These are phyloP conservation scores for Poeciliopsis presidionis DNA, from an alignment of 2,797 vertebrate species.

Conservation along the genomic window DNA sequence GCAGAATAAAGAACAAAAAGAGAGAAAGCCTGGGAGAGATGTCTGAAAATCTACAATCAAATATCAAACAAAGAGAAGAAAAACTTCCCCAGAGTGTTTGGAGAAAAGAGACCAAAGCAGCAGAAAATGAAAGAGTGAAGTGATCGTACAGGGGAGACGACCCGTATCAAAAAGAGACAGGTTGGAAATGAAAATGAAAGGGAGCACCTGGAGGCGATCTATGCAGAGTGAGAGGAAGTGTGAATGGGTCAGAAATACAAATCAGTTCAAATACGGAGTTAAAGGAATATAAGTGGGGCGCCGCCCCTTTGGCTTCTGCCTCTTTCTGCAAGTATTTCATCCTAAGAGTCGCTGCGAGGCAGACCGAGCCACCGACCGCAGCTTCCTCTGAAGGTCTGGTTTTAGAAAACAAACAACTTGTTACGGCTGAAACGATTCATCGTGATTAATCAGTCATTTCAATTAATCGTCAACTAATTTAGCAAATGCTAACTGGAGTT, in stretches of 20 bases:
- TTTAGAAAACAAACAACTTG: background rate
- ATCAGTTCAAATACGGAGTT: constrained; percentile 4
- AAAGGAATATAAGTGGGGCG: background rate
- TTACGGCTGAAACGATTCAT: too few relatives aligned
- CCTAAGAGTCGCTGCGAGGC: background rate
- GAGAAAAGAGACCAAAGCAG: background rate
- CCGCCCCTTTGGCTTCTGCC: background rate
- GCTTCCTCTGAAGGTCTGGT: background rate
- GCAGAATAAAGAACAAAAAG: background rate
- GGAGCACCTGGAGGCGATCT: constrained; percentile 12
- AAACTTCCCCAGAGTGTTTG: fast-evolving
- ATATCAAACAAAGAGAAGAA: constrained; percentile 3
- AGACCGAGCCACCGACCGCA: background rate
- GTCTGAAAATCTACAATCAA: constrained; percentile 1
- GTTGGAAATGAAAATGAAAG: constrained; percentile 44
- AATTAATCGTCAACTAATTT: too few relatives aligned
- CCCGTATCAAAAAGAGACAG: constrained; percentile 17
- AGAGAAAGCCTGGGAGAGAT: background rate
- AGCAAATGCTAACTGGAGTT: background rate
- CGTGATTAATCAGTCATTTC: too few relatives aligned
- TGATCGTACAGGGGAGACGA: background rate
- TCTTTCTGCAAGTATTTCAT: background rate
- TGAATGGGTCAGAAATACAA: constrained; percentile 23
- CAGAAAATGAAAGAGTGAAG: background rate
- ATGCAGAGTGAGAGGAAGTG: background rate